Percentiles rank a stretch among this genome's conserved stretches.
phyloP scores from a whole-genome alignment of 2,113 vertebrate genomes.

The Onychorhynchus coronatus region DNA sequence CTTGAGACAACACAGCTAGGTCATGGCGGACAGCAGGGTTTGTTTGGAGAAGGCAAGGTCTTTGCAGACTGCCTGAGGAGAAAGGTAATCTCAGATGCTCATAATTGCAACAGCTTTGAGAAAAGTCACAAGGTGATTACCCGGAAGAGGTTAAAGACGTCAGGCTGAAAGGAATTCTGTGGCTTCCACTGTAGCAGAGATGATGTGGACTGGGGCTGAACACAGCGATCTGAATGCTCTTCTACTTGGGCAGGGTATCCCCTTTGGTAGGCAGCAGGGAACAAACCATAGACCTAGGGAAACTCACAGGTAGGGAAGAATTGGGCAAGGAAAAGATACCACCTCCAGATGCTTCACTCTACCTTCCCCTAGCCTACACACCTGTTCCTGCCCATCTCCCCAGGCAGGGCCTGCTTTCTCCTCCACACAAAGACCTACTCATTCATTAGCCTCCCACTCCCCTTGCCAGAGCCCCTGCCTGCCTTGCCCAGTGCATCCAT shows the following conservation, averaged over 20 bases:
- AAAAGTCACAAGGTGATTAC: not conserved
- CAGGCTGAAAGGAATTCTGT: constrained; percentile 15
- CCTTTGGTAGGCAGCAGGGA: constrained; percentile 7
- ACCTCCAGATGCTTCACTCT: not conserved
- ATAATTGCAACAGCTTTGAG: not conserved
- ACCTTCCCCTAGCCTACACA: not conserved
- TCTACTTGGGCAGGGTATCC: constrained; percentile 52
- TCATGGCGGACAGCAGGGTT: not conserved
- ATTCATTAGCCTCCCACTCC: not conserved
- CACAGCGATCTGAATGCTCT: constrained; percentile 6
- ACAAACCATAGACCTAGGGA: constrained; percentile 48
- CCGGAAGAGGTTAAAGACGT: constrained; percentile 49
- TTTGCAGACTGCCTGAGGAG: not conserved
- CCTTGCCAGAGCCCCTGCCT: not conserved
- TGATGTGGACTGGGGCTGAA: not conserved
- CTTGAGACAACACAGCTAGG: not conserved
- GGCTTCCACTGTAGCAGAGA: not conserved
- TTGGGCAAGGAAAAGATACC: not conserved
- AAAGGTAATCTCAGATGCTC: not conserved
- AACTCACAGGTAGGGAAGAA: not conserved
- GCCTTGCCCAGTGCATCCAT: not conserved
- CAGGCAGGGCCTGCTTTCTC: not conserved
- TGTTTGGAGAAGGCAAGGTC: not conserved
- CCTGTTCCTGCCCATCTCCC: not conserved
- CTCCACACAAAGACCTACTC: not conserved